phyloP scores from a whole-genome alignment of 2,888 invertebrate species.

The Stegana nigrithorax region DNA sequence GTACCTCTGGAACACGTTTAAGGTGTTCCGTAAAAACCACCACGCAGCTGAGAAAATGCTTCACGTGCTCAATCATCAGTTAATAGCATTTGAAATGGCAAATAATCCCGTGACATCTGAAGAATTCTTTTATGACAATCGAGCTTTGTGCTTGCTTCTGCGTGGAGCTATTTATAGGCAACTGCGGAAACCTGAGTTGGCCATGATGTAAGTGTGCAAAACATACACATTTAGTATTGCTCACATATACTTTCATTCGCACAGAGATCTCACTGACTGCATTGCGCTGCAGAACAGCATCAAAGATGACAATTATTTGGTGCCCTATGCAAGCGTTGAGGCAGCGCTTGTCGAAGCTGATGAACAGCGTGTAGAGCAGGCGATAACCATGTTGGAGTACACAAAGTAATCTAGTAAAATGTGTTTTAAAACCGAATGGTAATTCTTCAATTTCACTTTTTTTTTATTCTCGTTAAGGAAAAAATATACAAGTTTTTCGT shows the following conservation, averaged over 20 bases:
- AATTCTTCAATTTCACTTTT: conserved; percentile 22
- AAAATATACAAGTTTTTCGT: conserved; percentile 86
- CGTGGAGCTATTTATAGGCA: conserved; percentile 86
- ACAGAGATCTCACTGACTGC: conserved; percentile 52
- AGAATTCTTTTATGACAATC: background rate
- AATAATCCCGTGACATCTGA: background rate
- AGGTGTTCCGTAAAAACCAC: conserved; percentile 80
- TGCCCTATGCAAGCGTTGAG: conserved; percentile 89
- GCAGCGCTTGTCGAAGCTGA: conserved; percentile 83
- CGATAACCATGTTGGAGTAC: conserved; percentile 80
- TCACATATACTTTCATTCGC: background rate
- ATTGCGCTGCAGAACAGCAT: conserved; percentile 76
- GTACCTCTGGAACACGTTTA: conserved; percentile 93
- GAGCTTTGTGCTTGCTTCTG: conserved; percentile 79
- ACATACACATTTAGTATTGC: background rate
- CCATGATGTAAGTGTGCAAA: conserved; percentile 74
- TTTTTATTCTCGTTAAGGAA: conserved; percentile 75
- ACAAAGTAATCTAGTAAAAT: too few species aligned
- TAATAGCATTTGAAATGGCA: conserved; percentile 45
- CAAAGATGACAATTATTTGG: conserved; percentile 84
- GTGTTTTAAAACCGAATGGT: conserved; percentile 38
- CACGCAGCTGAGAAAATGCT: conserved; percentile 74
- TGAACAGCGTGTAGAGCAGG: conserved; percentile 76
- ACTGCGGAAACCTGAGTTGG: conserved; percentile 81
- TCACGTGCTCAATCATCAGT: conserved; percentile 73